phyloP scores from a whole-genome alignment of 2,797 vertebrate genomes.

The Cichlasoma orientale region DNA sequence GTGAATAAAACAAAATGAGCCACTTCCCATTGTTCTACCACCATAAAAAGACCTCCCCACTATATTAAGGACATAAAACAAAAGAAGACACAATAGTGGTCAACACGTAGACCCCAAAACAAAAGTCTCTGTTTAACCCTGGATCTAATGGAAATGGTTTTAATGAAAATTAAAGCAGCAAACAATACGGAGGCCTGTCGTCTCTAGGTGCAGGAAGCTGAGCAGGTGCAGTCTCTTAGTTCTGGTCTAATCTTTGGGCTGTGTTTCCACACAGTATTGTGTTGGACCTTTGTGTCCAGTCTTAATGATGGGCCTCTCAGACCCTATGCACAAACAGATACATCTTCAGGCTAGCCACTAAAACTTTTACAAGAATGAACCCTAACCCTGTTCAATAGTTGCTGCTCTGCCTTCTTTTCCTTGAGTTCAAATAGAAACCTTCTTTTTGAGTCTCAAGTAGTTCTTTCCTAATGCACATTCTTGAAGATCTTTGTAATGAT shows the following conservation, averaged over 20 bases:
- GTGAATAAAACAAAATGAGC: not conserved
- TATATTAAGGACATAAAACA: not conserved
- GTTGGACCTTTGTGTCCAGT: slow-evolving; percentile 68
- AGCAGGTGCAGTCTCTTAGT: slow-evolving; percentile 62
- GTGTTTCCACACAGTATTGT: slow-evolving; percentile 37
- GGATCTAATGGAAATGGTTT: not conserved
- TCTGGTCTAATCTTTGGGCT: slow-evolving; percentile 7
- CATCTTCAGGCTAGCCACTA: slow-evolving; percentile 26
- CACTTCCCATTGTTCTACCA: not conserved
- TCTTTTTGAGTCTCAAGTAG: slow-evolving; percentile 53
- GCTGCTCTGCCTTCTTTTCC: slow-evolving; percentile 18
- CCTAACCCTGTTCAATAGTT: slow-evolving; percentile 40
- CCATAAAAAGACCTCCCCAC: rapidly evolving
- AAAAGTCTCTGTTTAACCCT: not conserved
- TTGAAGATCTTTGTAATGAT: slow-evolving; percentile 41
- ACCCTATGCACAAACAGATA: slow-evolving; percentile 36
- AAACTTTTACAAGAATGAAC: slow-evolving; percentile 42
- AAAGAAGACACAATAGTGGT: not conserved
- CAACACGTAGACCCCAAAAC: not conserved
- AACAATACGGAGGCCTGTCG: rapidly evolving
- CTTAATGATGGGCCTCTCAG: slow-evolving; percentile 59
- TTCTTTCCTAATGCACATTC: slow-evolving; percentile 25
- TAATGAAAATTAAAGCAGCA: not conserved
- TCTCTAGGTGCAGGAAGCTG: slow-evolving; percentile 12
- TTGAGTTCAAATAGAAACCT: slow-evolving; percentile 28